Conservation (phyloP, 2,113 vertebrate species). For the Nothocercus julius region DNA sequence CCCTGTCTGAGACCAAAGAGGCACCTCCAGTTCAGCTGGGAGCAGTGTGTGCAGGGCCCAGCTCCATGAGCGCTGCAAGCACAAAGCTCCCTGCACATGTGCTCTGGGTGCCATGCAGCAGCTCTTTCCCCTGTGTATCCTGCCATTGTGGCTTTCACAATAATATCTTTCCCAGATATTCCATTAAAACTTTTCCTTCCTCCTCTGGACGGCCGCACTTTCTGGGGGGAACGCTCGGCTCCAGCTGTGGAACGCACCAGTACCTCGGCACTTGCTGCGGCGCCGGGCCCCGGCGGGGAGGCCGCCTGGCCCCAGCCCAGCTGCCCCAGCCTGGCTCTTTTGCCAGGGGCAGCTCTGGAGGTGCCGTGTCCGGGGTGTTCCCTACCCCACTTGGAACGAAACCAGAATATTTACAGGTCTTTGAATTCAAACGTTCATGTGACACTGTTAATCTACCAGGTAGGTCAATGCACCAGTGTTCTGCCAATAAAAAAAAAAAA, state of each 20-base stretch:
- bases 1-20: neutral
- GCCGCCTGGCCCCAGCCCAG: too few relatives aligned
- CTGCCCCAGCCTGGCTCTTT: neutral
- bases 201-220: neutral
- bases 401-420: constrained; percentile 1
- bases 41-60: neutral
- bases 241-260: neutral
- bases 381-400: constrained; percentile 24
- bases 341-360: neutral
- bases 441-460: constrained; percentile 31
- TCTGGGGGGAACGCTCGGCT: neutral
- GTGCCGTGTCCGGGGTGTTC: neutral
- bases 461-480: neutral
- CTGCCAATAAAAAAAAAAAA: neutral
- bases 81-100: accelerated
- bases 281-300: too few relatives aligned
- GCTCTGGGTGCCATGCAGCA: neutral
- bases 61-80: accelerated
- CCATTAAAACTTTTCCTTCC: neutral
- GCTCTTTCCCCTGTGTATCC: neutral
- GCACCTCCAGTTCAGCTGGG: neutral
- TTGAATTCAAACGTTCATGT: constrained; percentile 44
- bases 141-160: neutral
- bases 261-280: neutral
- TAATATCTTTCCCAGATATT: neutral